Percentiles rank a stretch among this genome's conserved stretches.
Conservation (phyloP, 2,888 invertebrate genomes). For the Hymenopus coronatus region DNA sequence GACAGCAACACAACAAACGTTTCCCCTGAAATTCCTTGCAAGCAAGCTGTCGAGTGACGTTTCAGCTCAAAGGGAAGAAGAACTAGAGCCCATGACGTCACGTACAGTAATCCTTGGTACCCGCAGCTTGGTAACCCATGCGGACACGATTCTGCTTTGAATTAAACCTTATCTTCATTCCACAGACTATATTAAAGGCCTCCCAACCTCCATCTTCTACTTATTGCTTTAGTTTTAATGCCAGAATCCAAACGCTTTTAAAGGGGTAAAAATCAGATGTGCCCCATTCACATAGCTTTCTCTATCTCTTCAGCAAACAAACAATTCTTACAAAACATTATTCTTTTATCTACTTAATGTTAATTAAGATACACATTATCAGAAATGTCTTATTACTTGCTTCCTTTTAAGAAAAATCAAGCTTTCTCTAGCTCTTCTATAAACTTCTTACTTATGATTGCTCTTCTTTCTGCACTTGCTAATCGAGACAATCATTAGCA, state of each 20-base stretch:
- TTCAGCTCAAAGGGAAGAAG: neutral
- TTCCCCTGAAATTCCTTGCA: neutral
- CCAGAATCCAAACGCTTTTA: neutral
- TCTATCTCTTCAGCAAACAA: too few relatives aligned
- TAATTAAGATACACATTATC: too few relatives aligned
- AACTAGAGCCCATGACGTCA: neutral
- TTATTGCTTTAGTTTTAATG: neutral
- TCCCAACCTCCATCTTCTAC: neutral
- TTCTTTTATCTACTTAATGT: too few relatives aligned
- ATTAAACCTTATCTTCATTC: slow-evolving; percentile 12
- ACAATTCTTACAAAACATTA: too few relatives aligned
- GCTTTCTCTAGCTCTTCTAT: too few relatives aligned
- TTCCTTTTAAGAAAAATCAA: too few relatives aligned
- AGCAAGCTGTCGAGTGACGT: neutral
- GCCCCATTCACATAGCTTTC: too few relatives aligned
- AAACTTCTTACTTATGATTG: too few relatives aligned
- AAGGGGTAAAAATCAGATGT: neutral
- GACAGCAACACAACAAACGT: neutral
- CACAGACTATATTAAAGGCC: slow-evolving; percentile 6
- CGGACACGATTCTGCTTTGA: neutral
- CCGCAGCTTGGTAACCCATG: neutral
- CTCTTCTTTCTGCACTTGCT: too few relatives aligned
- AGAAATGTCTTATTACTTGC: too few relatives aligned
- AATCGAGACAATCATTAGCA: too few relatives aligned
- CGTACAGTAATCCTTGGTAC: neutral